A percentile compares a stretch with the other conserved stretches of the same genome.
Evolutionary conservation across 2,797 vertebrate species (phyloP).

Genomic region (Gymnoscopelus microlampas): DNA sequence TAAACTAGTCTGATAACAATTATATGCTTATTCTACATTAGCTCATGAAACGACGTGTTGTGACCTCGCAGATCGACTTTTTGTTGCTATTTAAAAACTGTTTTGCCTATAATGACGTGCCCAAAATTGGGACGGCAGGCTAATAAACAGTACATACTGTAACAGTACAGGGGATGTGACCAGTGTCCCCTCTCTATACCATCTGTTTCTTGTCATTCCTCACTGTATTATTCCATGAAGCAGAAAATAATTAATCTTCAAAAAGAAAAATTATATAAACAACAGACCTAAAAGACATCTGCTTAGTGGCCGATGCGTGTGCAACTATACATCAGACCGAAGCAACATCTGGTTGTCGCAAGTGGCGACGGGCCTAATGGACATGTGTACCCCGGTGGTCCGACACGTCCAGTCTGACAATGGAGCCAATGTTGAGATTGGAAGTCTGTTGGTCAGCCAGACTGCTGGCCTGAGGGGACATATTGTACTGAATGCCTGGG

Average conservation of each 20-base stretch:
- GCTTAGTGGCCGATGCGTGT: slow-evolving; percentile 3
- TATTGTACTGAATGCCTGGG: no score
- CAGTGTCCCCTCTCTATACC: neutral
- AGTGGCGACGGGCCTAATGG: slow-evolving; percentile 5
- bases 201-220: neutral
- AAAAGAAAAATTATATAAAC: neutral
- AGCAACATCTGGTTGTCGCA: slow-evolving; percentile 30
- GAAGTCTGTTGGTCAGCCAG: slow-evolving; percentile 32
- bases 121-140: no score
- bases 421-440: slow-evolving; percentile 36
- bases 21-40: no score
- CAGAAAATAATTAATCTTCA: neutral
- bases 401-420: slow-evolving; percentile 40
- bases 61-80: no score
- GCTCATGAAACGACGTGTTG: no score
- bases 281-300: slow-evolving; percentile 8
- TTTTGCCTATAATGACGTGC: no score
- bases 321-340: neutral
- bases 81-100: no score
- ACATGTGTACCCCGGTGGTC: slow-evolving; percentile 35
- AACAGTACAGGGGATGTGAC: no score
- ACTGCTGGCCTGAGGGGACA: slow-evolving; percentile 43
- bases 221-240: neutral
- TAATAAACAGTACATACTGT: no score
- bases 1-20: no score